Evolutionary conservation across 2,888 invertebrate genomes (phyloP).

Genomic region (Napeogenes sylphis): DNA sequence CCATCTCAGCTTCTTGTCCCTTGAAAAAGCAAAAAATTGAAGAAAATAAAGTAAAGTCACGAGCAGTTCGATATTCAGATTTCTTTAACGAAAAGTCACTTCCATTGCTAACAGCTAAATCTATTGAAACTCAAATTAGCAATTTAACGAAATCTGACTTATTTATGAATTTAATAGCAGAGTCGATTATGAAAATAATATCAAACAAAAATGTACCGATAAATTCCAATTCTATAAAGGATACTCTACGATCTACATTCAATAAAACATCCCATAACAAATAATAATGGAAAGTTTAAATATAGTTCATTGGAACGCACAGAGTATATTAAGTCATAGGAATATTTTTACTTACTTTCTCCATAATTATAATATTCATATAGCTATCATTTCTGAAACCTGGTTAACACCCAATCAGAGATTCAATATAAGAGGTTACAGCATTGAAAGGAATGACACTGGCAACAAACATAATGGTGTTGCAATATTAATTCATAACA

Average conservation of each 20-base stretch:
- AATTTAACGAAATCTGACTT: constrained; percentile 13
- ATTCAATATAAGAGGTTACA: constrained; percentile 11
- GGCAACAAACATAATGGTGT: constrained; percentile 17
- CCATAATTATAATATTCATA: no score
- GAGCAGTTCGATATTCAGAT: constrained; percentile 6
- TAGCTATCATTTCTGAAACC: background rate
- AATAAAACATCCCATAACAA: no score
- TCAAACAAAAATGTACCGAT: background rate
- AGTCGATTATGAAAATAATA: constrained; percentile 13
- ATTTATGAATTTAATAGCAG: constrained; percentile 6
- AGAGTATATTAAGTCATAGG: no score
- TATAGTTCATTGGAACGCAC: no score
- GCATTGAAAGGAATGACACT: constrained; percentile 2
- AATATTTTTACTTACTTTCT: no score
- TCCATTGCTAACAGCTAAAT: constrained; percentile 8
- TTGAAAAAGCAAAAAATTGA: constrained; percentile 19
- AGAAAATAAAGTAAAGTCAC: constrained; percentile 14
- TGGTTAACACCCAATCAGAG: background rate
- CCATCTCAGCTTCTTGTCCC: constrained; percentile 16
- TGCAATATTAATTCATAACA: constrained; percentile 11
- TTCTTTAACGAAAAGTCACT: constrained; percentile 13
- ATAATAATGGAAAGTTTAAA: no score
- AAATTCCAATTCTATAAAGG: no score
- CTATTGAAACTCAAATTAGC: constrained; percentile 5
- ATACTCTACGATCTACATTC: no score